Conservation (phyloP, 2,113 vertebrate genomes). For the Xenopus borealis region DNA sequence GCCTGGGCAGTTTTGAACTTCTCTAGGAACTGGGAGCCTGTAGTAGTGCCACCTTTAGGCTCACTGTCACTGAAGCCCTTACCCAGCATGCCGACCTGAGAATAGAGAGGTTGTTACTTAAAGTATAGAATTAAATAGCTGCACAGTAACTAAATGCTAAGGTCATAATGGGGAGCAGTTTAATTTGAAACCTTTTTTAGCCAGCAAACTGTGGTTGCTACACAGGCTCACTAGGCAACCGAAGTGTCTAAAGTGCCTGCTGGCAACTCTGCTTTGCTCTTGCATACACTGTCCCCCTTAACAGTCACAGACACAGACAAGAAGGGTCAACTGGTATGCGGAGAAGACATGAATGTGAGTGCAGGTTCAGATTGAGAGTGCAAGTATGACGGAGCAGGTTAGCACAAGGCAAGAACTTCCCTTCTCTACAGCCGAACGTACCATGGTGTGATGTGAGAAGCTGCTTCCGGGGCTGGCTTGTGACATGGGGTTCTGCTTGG, state of each 20-base stretch:
- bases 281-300: constrained; percentile 47
- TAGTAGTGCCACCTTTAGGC: constrained; percentile 82
- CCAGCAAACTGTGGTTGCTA: not conserved
- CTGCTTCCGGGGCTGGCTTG: constrained; percentile 74
- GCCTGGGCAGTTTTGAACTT: constrained; percentile 97
- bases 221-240: not conserved
- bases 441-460: constrained; percentile 92
- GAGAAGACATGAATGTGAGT: not conserved
- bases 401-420: not conserved
- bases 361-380: not conserved
- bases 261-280: constrained; percentile 34
- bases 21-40: constrained; percentile 94
- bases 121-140: too few species aligned
- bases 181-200: too few species aligned
- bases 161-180: too few species aligned
- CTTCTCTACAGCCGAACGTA: constrained; percentile 43
- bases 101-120: not conserved
- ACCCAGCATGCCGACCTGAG: constrained; percentile 90
- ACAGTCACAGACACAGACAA: constrained; percentile 26
- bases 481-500: constrained; percentile 84
- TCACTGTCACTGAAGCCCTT: constrained; percentile 93
- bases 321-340: constrained; percentile 51
- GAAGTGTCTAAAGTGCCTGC: not conserved
- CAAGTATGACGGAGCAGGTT: too few species aligned
- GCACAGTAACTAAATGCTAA: too few species aligned